Percentiles rank a stretch among this genome's conserved stretches.
Conservation (phyloP, 2,113 vertebrate genomes). For the Onychorhynchus coronatus region DNA sequence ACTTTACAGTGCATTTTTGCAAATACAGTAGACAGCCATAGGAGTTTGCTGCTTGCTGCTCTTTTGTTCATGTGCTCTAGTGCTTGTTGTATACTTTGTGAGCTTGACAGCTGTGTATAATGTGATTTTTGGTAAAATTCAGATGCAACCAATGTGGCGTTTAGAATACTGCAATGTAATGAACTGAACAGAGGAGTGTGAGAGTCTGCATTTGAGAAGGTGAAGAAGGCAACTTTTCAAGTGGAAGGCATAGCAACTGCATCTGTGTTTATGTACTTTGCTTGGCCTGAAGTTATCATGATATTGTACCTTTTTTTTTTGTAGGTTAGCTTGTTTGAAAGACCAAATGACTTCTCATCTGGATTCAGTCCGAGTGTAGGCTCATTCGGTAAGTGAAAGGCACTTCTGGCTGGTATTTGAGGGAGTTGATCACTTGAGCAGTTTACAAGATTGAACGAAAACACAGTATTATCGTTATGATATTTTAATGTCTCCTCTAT, state of each 20-base stretch:
- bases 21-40: rapidly evolving
- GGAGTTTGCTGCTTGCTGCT: not conserved
- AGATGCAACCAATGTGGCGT: not conserved
- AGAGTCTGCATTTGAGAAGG: not conserved
- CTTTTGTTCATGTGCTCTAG: not conserved
- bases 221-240: not conserved
- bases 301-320: not conserved
- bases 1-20: not conserved
- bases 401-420: not conserved
- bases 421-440: not conserved
- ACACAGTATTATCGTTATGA: rapidly evolving
- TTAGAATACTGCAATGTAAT: not conserved
- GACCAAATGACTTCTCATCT: not conserved
- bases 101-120: not conserved
- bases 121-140: not conserved
- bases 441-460: not conserved
- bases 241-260: not conserved
- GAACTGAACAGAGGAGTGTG: not conserved
- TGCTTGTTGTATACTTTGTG: not conserved
- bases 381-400: conserved; percentile 53
- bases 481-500: rapidly evolving
- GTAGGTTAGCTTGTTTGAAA: conserved; percentile 51
- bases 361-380: not conserved
- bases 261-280: not conserved
- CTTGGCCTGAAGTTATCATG: not conserved